Base-by-base conservation (phyloP, 2,888 invertebrate species). In the Morpho deidamia region DNA sequence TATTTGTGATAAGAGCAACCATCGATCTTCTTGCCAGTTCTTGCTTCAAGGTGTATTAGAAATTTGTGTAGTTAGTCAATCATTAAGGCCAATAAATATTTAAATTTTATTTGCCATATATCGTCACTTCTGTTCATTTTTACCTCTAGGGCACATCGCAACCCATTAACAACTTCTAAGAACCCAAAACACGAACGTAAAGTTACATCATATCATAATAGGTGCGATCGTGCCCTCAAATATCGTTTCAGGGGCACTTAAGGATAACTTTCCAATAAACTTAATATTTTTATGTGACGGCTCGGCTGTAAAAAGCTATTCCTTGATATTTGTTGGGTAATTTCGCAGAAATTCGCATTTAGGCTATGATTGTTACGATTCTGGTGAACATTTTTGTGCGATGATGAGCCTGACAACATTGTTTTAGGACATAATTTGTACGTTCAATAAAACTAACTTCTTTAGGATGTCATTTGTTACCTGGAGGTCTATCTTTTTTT, bases 201-300 rank as follows among this genome's bases (percentile, higher is more conserved):
- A 52, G 56, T 62, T 59, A 59, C 59, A 56, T 67, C 63, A 64
- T 66, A 62, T 62, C 61, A 63, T 68, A 68, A 69, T 70, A 73
- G 70, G 67, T 67, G 62, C 61, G 64, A 70, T 70, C 64, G 67
- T 66, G 68, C 68, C 62, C 60, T 59, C 62, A 58, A 66, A 67
- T 65, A 67, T 66, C 62, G 61, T 69, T 74, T 66, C 67, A 65
- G 64, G 62, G 62, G 64, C 61, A 68, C 70, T 82, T 73, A 72
- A 74, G 65, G 69, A 67, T 70, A 76, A 78, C 70, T 74, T 73
- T 75, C 76, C 66, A 72, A 84, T 84, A 84, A 85, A 84, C 65
- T 81, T 76, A 77, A 78, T 79, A 76, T 74, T 74, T 85, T 85
- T 85, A 85, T 81, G 80, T 64, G 81, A 72, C 74, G 67, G 64